These are phyloP conservation scores for Coptotermes formosanus DNA, from an alignment of 1,140 invertebrate species.

Conservation along the genomic window DNA sequence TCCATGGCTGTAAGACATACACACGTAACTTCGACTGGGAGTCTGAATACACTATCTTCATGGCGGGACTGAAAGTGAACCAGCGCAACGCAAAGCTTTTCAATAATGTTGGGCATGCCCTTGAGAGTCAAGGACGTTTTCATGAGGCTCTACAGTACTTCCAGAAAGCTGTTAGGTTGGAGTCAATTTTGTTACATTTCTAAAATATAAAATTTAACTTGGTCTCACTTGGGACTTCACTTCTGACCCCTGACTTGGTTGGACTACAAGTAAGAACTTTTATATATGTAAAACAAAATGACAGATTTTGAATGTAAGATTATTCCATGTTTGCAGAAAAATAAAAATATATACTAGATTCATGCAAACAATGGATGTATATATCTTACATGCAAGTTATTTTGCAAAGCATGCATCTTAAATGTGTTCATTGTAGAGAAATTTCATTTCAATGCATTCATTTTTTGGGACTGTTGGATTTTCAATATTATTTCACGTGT, in stretches of 20 bases:
- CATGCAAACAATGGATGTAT: too few relatives aligned
- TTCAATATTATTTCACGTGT: too few relatives aligned
- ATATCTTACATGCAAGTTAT: too few relatives aligned
- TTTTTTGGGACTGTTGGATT: too few relatives aligned
- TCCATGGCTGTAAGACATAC: constrained; percentile 79
- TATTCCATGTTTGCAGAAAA: too few relatives aligned
- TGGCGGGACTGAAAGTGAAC: constrained; percentile 87
- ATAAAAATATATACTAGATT: too few relatives aligned
- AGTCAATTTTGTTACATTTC: constrained; percentile 18
- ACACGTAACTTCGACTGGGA: constrained; percentile 89
- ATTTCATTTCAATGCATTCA: too few relatives aligned
- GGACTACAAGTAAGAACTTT: neutral
- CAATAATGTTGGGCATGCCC: constrained; percentile 94
- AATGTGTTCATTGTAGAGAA: too few relatives aligned
- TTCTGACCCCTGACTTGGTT: neutral
- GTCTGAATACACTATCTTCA: constrained; percentile 90
- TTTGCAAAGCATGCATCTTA: too few relatives aligned
- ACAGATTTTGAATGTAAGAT: too few relatives aligned
- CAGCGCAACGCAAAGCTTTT: constrained; percentile 92
- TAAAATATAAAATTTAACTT: constrained; percentile 21
- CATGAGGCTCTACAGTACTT: constrained; percentile 88
- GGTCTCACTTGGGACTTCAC: too few relatives aligned
- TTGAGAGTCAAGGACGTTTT: constrained; percentile 82
- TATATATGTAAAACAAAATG: neutral
- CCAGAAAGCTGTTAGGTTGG: constrained; percentile 77